These are phyloP conservation scores for Pygmarrhopalites habei DNA, from an alignment of 1,140 invertebrate genomes.

Conservation along the genomic window DNA sequence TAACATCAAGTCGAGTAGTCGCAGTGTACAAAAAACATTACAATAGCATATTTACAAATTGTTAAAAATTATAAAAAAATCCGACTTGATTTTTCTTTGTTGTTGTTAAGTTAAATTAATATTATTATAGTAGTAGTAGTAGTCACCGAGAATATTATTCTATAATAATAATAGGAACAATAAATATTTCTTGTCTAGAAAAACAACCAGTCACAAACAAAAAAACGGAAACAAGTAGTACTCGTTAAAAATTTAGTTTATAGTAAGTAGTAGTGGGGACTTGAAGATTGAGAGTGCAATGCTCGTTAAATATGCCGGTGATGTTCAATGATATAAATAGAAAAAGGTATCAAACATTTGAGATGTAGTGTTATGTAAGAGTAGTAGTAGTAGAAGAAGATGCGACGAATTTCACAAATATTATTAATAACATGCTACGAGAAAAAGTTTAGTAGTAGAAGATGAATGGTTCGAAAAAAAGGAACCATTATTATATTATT, in stretches of 20 bases:
- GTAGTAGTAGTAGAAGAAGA: neutral
- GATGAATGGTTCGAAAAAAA: neutral
- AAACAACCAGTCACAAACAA: too few relatives aligned
- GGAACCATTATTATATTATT: neutral
- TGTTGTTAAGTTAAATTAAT: too few relatives aligned
- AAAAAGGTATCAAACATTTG: slow-evolving; percentile 13
- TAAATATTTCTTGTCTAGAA: too few relatives aligned
- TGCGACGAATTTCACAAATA: neutral
- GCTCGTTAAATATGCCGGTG: slow-evolving; percentile 6
- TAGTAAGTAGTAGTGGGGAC: neutral
- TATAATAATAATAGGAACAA: too few relatives aligned
- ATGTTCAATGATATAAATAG: slow-evolving; percentile 6
- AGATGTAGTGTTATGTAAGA: slow-evolving; percentile 4
- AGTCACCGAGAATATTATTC: too few relatives aligned
- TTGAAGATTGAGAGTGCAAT: slow-evolving; percentile 1
- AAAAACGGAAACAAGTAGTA: too few relatives aligned
- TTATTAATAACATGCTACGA: slow-evolving; percentile 1
- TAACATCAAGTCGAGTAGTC: too few relatives aligned
- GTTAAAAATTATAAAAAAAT: too few relatives aligned
- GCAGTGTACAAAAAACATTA: too few relatives aligned
- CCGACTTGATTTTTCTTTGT: too few relatives aligned
- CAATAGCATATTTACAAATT: too few relatives aligned
- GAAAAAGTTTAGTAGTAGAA: neutral
- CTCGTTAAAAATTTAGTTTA: neutral
- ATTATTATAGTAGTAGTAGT: too few relatives aligned